Evolutionary conservation across 2,888 invertebrate species (phyloP).

Genomic region (Apodemia mormo): DNA sequence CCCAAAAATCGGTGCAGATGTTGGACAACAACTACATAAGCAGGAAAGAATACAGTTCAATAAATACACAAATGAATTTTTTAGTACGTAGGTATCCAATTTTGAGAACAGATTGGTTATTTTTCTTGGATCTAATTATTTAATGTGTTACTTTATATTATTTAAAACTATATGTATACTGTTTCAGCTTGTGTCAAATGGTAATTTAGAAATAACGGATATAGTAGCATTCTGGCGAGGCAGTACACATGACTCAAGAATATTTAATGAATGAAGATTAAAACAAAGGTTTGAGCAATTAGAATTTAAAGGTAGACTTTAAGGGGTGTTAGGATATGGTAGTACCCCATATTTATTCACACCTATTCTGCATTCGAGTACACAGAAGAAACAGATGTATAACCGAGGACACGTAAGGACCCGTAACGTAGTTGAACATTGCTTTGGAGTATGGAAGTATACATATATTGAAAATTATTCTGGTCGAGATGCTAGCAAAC

Average conservation of each 20-base stretch:
- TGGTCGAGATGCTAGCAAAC: too few species aligned
- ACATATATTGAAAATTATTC: too few species aligned
- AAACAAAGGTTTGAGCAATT: not conserved
- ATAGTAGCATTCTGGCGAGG: not conserved
- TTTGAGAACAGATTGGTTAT: not conserved
- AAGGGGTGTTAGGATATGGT: not conserved
- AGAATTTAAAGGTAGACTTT: not conserved
- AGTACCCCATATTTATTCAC: not conserved
- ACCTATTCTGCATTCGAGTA: not conserved
- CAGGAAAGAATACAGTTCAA: constrained; percentile 4
- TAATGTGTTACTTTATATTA: not conserved
- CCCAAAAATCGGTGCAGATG: not conserved
- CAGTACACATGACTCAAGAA: not conserved
- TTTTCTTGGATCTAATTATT: not conserved
- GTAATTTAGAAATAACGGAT: not conserved
- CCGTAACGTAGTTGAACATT: not conserved
- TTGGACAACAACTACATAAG: constrained; percentile 1
- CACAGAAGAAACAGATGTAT: not conserved
- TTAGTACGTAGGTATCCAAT: not conserved
- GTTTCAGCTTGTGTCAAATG: not conserved
- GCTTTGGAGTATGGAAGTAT: not conserved
- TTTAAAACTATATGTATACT: not conserved
- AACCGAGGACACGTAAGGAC: not conserved
- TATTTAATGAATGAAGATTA: not conserved
- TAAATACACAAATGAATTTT: not conserved